phyloP scores from a whole-genome alignment of 2,113 vertebrate species.

The Tetrax tetrax region DNA sequence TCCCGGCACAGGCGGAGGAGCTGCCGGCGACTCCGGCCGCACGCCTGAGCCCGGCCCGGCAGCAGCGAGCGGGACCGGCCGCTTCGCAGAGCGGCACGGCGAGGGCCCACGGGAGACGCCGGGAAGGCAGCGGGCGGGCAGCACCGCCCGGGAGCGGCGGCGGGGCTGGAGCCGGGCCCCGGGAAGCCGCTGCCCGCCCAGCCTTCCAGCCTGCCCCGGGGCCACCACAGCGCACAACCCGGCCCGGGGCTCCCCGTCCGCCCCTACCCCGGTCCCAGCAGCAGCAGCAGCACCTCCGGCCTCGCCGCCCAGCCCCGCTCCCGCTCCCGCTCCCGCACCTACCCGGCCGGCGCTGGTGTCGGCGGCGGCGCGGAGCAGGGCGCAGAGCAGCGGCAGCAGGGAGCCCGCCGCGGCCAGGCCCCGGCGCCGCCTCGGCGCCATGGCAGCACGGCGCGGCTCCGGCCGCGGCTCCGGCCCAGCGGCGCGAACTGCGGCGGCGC shows the following conservation, averaged over 20 bases:
- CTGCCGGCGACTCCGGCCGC: not conserved
- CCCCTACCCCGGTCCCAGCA: too few species aligned
- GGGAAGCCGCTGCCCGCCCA: not conserved
- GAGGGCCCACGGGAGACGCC: not conserved
- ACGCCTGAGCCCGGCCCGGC: not conserved
- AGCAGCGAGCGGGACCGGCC: not conserved
- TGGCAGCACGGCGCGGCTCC: not conserved
- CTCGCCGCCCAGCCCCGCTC: not conserved
- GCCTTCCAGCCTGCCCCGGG: not conserved
- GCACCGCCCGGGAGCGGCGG: too few species aligned
- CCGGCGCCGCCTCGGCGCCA: not conserved
- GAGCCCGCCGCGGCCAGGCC: not conserved
- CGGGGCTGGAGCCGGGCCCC: too few species aligned
- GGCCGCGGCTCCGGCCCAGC: not conserved
- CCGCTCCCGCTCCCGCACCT: not conserved
- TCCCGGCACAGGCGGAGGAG: not conserved
- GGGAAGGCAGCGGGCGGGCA: too few species aligned
- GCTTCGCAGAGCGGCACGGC: not conserved
- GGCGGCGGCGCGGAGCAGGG: conserved; percentile 18
- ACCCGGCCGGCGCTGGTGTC: conserved; percentile 20
- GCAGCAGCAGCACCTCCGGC: not conserved
- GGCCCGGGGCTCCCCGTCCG: not conserved
- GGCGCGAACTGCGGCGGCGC: not conserved
- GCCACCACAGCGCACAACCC: not conserved
- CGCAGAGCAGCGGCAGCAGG: conserved; percentile 14